Evolutionary conservation across 2,113 vertebrate species (phyloP).

Genomic region (Hoplias malabaricus): DNA sequence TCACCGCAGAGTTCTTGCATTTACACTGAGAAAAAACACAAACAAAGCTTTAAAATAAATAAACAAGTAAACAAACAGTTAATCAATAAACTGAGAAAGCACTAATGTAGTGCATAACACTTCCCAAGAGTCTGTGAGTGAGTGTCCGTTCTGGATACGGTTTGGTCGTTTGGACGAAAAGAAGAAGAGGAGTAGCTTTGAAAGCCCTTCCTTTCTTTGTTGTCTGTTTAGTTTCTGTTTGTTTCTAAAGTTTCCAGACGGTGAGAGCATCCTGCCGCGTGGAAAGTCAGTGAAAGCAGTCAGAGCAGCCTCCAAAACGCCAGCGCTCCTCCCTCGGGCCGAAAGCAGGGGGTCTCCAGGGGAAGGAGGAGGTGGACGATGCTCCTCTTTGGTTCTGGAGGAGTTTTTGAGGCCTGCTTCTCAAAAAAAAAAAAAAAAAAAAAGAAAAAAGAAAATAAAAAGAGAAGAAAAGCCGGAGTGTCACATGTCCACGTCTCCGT

Average conservation of each 20-base stretch:
- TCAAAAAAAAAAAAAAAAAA: background rate
- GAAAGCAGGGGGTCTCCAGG: background rate
- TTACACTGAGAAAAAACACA: constrained; percentile 77
- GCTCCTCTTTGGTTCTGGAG: constrained; percentile 22
- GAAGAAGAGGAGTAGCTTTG: background rate
- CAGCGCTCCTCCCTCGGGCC: background rate
- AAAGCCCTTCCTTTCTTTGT: constrained; percentile 7
- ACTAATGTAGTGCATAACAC: constrained; percentile 97
- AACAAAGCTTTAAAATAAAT: constrained; percentile 82
- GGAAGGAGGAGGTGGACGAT: constrained; percentile 19
- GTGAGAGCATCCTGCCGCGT: constrained; percentile 33
- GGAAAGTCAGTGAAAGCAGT: constrained; percentile 24
- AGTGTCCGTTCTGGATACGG: too few species aligned
- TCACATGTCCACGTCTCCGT: constrained; percentile 96
- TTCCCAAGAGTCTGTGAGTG: too few species aligned
- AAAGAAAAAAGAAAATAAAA: background rate
- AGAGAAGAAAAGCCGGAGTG: too few species aligned
- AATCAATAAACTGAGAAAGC: constrained; percentile 77
- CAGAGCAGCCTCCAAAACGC: background rate
- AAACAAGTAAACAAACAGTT: constrained; percentile 73
- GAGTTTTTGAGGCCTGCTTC: constrained; percentile 48
- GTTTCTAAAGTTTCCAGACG: constrained; percentile 42
- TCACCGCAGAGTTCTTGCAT: constrained; percentile 70
- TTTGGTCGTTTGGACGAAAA: background rate
- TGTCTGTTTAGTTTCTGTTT: background rate